Evolutionary conservation across 2,888 invertebrate genomes (phyloP), one percentile per base, ranked within the genome.

Genomic region (Hedya salicella): DNA sequence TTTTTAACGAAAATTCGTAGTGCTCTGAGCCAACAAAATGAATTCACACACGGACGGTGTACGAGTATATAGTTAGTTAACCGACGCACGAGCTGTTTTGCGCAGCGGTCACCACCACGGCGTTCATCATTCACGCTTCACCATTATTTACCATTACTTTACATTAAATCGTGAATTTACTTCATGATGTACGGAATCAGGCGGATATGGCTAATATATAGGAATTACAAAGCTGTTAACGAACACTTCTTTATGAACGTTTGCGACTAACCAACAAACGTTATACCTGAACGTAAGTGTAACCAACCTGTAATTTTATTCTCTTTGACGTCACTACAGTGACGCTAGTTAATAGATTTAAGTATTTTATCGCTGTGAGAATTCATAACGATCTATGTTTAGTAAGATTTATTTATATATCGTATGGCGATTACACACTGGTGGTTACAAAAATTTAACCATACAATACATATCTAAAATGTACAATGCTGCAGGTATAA

Each of bases 111-210:
- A 42, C 54, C 53, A 39, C 11, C 40, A 49, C 54, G 61, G 46
- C 8, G 52, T 49, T 39, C 56, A 14, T 56, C 50, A 56, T 30
- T 62, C 57, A 62, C 62, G 44, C 44, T 16, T 25, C 16, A 57
- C 52, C 9, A 56, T 62, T 53, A 60, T 60, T 60, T 66, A 32
- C 60, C 62, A 62, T 67, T 56, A 56, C 62, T 57, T 62, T 11
- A 67, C 48, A 57, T 52, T 49, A 50, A 44, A 30, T 13, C 16
- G 49, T 46, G 16, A 39, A 54, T 53, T 46, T 25, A 60, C 21
- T 53, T n/a, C n/a, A 44, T 44, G 21, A 60, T 36, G 25, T 57
- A 40, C 30, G 40, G 25, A 56, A 42, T 56, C 54, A 42, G 25
- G 40, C 54, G 42, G 54, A 56, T 42, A 56, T 42, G 16, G 54